These are phyloP conservation scores for Actinia equina DNA, from an alignment of 64 coral and sea anemone genomes.

Conservation along the genomic window DNA sequence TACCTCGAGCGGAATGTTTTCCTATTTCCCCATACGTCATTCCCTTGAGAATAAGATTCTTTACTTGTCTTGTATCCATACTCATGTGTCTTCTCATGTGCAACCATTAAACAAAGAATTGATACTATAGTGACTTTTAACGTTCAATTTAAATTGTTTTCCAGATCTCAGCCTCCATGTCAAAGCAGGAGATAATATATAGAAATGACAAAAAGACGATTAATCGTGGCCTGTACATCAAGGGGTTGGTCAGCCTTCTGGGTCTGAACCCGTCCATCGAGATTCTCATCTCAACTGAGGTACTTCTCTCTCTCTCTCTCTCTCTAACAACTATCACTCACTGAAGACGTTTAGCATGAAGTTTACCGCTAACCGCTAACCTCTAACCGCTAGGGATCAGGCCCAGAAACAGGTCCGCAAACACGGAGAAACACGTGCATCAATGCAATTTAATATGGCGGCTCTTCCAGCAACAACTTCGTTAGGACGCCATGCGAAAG, in stretches of 20 bases:
- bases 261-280: conserved; percentile 71
- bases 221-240: conserved; percentile 67
- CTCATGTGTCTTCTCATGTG: too few species aligned
- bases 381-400: too few species aligned
- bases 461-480: too few species aligned
- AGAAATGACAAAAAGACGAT: conserved; percentile 42
- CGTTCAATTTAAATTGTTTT: background rate
- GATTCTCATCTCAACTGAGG: conserved; percentile 62
- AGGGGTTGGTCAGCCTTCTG: conserved; percentile 64
- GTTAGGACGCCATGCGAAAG: too few species aligned
- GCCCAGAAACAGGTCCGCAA: too few species aligned
- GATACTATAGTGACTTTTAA: background rate
- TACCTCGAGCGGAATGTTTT: too few species aligned
- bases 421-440: too few species aligned
- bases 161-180: conserved; percentile 68
- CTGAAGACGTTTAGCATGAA: too few species aligned
- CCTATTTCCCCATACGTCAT: background rate
- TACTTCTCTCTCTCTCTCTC: background rate
- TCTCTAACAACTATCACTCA: too few species aligned
- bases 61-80: too few species aligned
- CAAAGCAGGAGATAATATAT: conserved; percentile 52
- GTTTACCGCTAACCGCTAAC: too few species aligned
- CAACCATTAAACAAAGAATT: background rate
- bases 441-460: too few species aligned
- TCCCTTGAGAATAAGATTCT: background rate